Evolutionary conservation across 2,888 invertebrate genomes (phyloP).

Genomic region (Oithona nana): DNA sequence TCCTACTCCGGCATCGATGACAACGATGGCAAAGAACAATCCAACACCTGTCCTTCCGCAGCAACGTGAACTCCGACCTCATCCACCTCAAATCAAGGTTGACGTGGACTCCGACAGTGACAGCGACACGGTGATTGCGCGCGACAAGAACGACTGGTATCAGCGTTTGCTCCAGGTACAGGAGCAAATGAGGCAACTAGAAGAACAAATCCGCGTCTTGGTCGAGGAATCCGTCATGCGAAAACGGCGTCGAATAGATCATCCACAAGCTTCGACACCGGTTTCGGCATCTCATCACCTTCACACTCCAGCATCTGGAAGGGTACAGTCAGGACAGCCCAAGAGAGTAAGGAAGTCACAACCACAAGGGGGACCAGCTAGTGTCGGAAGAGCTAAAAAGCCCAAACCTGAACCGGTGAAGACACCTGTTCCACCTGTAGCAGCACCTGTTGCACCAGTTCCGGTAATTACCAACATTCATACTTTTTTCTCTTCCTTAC

Average conservation of each 20-base stretch:
- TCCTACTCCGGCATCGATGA: not conserved
- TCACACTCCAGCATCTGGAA: not conserved
- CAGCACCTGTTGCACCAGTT: not conserved
- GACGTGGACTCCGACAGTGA: slow-evolving; percentile 6
- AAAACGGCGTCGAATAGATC: not conserved
- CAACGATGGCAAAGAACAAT: too few species aligned
- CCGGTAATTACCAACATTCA: not conserved
- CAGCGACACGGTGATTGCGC: not conserved
- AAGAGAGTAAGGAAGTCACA: too few species aligned
- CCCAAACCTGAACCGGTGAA: not conserved
- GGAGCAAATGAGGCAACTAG: slow-evolving; percentile 53
- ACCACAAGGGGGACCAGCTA: not conserved
- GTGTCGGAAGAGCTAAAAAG: not conserved
- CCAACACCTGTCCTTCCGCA: not conserved
- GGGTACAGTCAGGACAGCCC: not conserved
- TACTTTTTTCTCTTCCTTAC: too few species aligned
- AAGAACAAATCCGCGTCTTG: slow-evolving; percentile 55
- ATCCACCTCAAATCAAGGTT: not conserved
- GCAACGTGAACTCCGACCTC: not conserved
- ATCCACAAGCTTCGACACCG: too few species aligned
- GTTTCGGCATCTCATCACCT: not conserved
- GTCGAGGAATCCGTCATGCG: slow-evolving; percentile 4
- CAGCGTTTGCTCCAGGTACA: slow-evolving; percentile 33
- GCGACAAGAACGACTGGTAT: slow-evolving; percentile 5
- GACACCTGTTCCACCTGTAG: not conserved